These are phyloP conservation scores for Sylvilagus floridanus DNA, from an alignment of 2,797 vertebrate genomes.

Conservation along the genomic window DNA sequence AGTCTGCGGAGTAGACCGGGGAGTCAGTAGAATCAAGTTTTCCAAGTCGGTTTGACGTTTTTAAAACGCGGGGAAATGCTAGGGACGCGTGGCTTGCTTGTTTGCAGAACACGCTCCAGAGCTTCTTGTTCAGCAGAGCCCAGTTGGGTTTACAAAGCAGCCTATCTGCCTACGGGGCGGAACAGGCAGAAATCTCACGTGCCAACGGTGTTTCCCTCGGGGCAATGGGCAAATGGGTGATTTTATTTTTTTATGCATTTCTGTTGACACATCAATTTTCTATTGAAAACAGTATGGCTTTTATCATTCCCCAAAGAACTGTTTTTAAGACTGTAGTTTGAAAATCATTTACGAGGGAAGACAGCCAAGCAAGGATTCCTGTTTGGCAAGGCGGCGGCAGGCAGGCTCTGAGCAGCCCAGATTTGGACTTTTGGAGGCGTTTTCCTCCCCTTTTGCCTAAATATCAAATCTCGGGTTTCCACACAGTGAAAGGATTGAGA, in stretches of 20 bases:
- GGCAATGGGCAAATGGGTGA: not conserved
- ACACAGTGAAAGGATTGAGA: constrained; percentile 69
- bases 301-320: constrained; percentile 56
- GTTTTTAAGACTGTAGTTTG: constrained; percentile 59
- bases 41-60: not conserved
- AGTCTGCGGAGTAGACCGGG: fast-evolving
- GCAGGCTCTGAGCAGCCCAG: not conserved
- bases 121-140: not conserved
- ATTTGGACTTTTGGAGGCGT: not conserved
- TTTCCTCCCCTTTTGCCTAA: not conserved
- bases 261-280: constrained; percentile 64
- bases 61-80: not conserved
- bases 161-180: fast-evolving
- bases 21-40: not conserved
- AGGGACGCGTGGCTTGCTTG: not conserved
- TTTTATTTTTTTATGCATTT: constrained; percentile 64
- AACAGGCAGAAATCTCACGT: not conserved
- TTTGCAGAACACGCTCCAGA: not conserved
- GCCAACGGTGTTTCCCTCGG: not conserved
- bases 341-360: constrained; percentile 48
- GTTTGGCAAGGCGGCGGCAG: not conserved
- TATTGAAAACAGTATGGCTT: constrained; percentile 31
- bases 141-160: not conserved
- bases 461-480: constrained; percentile 62
- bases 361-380: not conserved